These are phyloP conservation scores for Naja naja DNA, from an alignment of 2,113 vertebrate species.

Conservation along the genomic window DNA sequence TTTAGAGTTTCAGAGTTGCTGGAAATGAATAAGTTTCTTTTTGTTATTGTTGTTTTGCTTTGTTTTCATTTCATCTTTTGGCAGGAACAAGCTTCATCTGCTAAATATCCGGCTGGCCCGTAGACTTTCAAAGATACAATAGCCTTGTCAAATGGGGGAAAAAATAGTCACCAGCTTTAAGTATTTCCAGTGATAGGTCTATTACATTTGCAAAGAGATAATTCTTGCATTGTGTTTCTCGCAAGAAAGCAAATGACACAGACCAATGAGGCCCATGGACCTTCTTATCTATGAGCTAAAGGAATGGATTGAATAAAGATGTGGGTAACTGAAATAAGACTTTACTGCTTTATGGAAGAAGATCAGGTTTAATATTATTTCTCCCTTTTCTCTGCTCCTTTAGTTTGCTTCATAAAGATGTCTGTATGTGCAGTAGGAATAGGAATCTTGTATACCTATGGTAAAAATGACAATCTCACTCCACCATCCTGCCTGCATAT, in stretches of 20 bases:
- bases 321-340: conserved; percentile 15
- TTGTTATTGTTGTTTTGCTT: neutral
- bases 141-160: neutral
- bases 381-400: neutral
- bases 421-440: conserved; percentile 17
- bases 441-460: conserved; percentile 36
- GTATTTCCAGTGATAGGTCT: neutral
- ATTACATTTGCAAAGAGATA: neutral
- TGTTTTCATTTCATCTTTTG: neutral
- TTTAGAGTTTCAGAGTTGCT: neutral
- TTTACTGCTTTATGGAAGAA: conserved; percentile 32
- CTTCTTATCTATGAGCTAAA: conserved; percentile 51
- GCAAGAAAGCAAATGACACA: conserved; percentile 8
- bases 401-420: conserved; percentile 32
- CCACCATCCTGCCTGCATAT: conserved; percentile 82
- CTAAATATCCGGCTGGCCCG: neutral
- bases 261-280: conserved; percentile 38
- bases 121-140: neutral
- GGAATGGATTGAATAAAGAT: conserved; percentile 38
- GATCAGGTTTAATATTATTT: conserved; percentile 12
- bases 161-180: neutral
- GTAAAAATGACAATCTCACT: conserved; percentile 65
- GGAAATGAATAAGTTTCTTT: neutral
- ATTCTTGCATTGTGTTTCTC: neutral
- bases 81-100: neutral